Conservation (phyloP, 2,888 invertebrate species). For the Clistopyga incitator region DNA sequence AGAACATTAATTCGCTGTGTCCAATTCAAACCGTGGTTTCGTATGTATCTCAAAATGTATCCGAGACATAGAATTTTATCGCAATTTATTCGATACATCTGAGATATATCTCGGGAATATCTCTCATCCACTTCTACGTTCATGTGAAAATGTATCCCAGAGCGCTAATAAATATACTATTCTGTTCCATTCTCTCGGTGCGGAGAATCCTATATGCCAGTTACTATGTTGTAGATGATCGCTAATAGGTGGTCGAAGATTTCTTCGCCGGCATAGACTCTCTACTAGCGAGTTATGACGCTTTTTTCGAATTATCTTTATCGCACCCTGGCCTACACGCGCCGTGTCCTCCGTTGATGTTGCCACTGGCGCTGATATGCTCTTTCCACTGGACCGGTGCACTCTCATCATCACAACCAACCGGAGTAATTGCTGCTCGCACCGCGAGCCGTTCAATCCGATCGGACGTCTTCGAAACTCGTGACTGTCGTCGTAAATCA, state of each 20-base stretch:
- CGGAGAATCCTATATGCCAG: neutral
- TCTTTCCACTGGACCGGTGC: slow-evolving; percentile 37
- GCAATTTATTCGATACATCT: no score
- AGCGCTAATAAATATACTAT: neutral
- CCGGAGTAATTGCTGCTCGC: slow-evolving; percentile 61
- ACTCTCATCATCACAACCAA: slow-evolving; percentile 49
- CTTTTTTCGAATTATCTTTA: slow-evolving; percentile 59
- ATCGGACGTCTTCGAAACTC: slow-evolving; percentile 66
- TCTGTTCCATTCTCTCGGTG: neutral
- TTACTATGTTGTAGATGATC: slow-evolving; percentile 13
- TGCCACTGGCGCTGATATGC: slow-evolving; percentile 21
- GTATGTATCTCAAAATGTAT: no score
- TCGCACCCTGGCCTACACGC: slow-evolving; percentile 55
- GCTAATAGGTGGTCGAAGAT: slow-evolving; percentile 12
- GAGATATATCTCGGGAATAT: no score
- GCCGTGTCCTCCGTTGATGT: slow-evolving; percentile 21
- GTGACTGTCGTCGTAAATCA: slow-evolving; percentile 67
- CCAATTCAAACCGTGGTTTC: no score
- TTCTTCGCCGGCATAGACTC: slow-evolving; percentile 17
- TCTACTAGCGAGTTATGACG: slow-evolving; percentile 30
- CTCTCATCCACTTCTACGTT: neutral
- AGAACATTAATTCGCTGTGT: no score
- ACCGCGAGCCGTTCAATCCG: slow-evolving; percentile 58
- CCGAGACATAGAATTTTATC: no score
- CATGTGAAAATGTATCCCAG: neutral